A percentile compares a stretch with the other conserved stretches of the same genome.
phyloP scores from a whole-genome alignment of 2,888 invertebrate genomes.

The Nemoura dubitans region DNA sequence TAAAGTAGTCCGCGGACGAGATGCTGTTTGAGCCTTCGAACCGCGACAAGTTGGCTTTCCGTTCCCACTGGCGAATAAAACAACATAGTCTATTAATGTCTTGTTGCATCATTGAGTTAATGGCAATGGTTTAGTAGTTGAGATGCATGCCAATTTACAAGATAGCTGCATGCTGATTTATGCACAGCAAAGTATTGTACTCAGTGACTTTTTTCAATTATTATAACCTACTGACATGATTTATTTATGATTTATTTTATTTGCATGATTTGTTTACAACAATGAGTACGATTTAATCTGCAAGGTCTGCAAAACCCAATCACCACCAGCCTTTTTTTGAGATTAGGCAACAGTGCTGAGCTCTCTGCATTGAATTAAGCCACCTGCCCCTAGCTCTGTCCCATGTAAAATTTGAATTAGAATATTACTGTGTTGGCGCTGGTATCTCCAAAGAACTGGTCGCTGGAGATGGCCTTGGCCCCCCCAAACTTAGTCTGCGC shows the following conservation, averaged over 20 bases:
- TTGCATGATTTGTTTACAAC: too few species aligned
- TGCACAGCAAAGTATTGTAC: background rate
- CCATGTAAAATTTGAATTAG: too few species aligned
- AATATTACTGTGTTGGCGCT: slow-evolving; percentile 55
- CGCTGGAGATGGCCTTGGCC: slow-evolving; percentile 97
- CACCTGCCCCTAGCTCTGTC: too few species aligned
- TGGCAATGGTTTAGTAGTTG: background rate
- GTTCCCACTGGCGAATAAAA: slow-evolving; percentile 61
- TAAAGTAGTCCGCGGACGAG: slow-evolving; percentile 96
- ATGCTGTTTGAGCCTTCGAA: slow-evolving; percentile 96
- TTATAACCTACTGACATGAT: too few species aligned
- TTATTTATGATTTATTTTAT: too few species aligned
- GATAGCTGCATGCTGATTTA: background rate
- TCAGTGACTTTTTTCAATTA: too few species aligned
- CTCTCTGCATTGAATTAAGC: too few species aligned
- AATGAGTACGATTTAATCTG: too few species aligned
- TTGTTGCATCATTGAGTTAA: background rate
- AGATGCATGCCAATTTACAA: background rate
- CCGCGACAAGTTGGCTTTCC: slow-evolving; percentile 68
- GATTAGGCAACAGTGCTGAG: too few species aligned
- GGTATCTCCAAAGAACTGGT: slow-evolving; percentile 91
- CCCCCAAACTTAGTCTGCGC: slow-evolving; percentile 96
- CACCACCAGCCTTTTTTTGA: too few species aligned
- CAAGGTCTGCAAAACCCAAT: too few species aligned
- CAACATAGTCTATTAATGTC: slow-evolving; percentile 33